These are phyloP conservation scores for Incurvaria masculella DNA, from an alignment of 2,888 invertebrate genomes.

Conservation along the genomic window DNA sequence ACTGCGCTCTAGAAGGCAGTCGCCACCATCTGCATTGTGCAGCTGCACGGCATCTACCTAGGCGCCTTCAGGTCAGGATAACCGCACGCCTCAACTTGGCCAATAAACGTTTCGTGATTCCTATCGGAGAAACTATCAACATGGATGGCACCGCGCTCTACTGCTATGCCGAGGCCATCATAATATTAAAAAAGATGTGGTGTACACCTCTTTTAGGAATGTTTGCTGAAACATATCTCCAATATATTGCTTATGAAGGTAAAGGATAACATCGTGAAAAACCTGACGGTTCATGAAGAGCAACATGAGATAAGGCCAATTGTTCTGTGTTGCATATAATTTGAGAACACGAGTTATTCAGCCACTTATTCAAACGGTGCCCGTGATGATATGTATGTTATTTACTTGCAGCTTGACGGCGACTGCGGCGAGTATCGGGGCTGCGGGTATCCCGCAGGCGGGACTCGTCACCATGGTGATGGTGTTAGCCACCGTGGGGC, in stretches of 20 bases:
- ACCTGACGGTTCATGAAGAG: too few relatives aligned
- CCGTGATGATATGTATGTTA: slow-evolving; percentile 6
- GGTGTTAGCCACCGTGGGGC: slow-evolving; percentile 88
- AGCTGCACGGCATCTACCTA: slow-evolving; percentile 78
- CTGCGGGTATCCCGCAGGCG: slow-evolving; percentile 95
- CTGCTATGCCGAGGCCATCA: slow-evolving; percentile 96
- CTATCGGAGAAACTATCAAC: slow-evolving; percentile 97
- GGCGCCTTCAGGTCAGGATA: slow-evolving; percentile 83
- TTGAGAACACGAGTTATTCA: too few relatives aligned
- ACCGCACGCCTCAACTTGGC: too few relatives aligned
- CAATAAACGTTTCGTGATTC: slow-evolving; percentile 95
- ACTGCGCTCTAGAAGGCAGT: slow-evolving; percentile 98
- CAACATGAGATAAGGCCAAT: too few relatives aligned
- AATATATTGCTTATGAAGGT: too few relatives aligned
- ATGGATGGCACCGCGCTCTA: slow-evolving; percentile 98
- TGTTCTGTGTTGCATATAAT: too few relatives aligned
- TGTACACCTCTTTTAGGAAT: too few relatives aligned
- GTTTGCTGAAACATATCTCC: too few relatives aligned
- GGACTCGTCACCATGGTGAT: slow-evolving; percentile 95
- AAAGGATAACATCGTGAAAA: too few relatives aligned
- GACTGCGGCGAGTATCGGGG: slow-evolving; percentile 95
- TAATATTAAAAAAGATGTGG: too few relatives aligned
- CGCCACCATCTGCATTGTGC: slow-evolving; percentile 96
- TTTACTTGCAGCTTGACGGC: slow-evolving; percentile 76
- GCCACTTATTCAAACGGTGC: not conserved